Base-by-base conservation (phyloP, 2,797 vertebrate genomes). In the Yasuhikotakia modesta region DNA sequence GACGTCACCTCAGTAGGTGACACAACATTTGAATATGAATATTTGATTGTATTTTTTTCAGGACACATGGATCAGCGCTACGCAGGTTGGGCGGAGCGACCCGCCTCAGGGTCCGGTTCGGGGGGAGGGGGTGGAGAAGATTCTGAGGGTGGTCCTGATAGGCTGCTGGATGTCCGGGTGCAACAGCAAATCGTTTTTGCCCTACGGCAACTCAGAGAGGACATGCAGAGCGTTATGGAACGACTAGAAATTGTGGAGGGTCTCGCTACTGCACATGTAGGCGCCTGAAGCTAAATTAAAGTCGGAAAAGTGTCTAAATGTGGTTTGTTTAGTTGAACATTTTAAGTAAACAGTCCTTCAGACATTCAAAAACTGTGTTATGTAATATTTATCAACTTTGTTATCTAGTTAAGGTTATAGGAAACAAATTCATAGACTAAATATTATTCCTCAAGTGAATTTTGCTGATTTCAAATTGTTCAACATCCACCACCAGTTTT, bases 201-300 rank as follows among this genome's bases (percentile, higher is more conserved):
- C 12, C 92, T 68, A 81, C 91, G 1, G 13, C 90, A 93, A 10
- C 91, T 98, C 84, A 89, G 94, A 81, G 91, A 95, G 43, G 93
- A 94, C 88, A 95, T 97, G 94, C 90, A 43, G 83, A 93, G 88
- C 0, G 94, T 95, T 69, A 93, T 92, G 92, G 90, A 93, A 35
- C 86, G 95, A 6, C 91, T 60, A 27, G 57, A 60, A 3, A 24
- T 60, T 13, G 93, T 98, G 87, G 96, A 98, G 89, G 80, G 57
- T 3, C 89, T 93, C 11, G 65, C 91, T 0, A 79, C 86, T 0
- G 43, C 84, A n/a, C 92, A 95, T 85, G 96, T 96, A 87, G 88
- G 81, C 22, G 13, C 35, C 3, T 60, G 7, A 60, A 76, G 27
- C 3, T 2, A 52, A 19, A 27, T 27, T 39, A 55, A 24, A 11